Evolutionary conservation across 2,888 invertebrate genomes (phyloP).

Genomic region (Pristionchus exspectatus): DNA sequence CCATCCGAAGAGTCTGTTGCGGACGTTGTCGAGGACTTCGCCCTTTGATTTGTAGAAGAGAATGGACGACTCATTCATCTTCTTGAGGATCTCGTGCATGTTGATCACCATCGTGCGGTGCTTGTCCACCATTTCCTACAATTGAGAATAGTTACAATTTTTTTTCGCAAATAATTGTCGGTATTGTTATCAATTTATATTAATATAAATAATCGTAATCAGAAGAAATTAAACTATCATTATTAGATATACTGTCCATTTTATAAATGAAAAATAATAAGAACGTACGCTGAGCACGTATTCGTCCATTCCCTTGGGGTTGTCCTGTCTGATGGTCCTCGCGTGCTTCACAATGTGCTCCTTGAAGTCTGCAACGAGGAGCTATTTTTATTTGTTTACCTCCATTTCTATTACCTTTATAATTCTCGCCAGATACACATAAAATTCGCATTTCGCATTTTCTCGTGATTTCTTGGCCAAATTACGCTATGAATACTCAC

Average conservation of each 20-base stretch:
- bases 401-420: neutral
- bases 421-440: neutral
- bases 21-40: constrained; percentile 70
- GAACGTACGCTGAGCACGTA: constrained; percentile 50
- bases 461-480: neutral
- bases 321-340: constrained; percentile 55
- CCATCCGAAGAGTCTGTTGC: constrained; percentile 69
- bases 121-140: neutral
- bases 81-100: constrained; percentile 59
- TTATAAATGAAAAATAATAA: neutral
- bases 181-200: too few species aligned
- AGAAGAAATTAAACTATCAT: too few species aligned
- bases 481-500: neutral
- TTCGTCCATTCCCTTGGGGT: constrained; percentile 58
- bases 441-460: too few species aligned
- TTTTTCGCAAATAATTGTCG: neutral
- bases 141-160: neutral
- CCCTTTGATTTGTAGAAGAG: constrained; percentile 71
- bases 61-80: constrained; percentile 58
- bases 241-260: neutral
- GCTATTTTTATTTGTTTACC: neutral
- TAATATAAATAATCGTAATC: too few species aligned
- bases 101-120: constrained; percentile 1
- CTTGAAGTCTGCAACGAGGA: constrained; percentile 57
- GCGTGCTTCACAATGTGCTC: constrained; percentile 57